These are phyloP conservation scores for Glaucomys volans DNA, from an alignment of 2,113 vertebrate genomes.

Conservation along the genomic window DNA sequence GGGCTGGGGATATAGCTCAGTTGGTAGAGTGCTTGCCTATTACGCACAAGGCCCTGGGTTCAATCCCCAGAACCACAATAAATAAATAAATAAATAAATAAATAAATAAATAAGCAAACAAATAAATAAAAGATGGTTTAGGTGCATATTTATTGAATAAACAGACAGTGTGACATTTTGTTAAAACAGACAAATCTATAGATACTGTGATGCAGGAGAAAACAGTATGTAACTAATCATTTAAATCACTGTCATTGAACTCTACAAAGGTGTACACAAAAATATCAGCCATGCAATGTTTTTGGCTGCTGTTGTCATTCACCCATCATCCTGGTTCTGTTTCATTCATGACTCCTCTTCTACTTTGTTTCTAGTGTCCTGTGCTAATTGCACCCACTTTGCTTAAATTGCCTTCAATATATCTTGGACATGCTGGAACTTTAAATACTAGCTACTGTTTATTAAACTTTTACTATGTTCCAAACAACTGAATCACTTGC, in stretches of 20 bases:
- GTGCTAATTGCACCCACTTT: background rate
- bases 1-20: too few relatives aligned
- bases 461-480: slow-evolving; percentile 12
- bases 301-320: background rate
- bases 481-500: slow-evolving; percentile 40
- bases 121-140: too few relatives aligned
- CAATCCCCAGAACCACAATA: too few relatives aligned
- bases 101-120: too few relatives aligned
- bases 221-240: background rate
- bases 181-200: background rate
- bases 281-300: background rate
- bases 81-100: too few relatives aligned
- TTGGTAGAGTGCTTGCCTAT: too few relatives aligned
- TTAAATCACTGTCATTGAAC: background rate
- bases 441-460: background rate
- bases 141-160: background rate
- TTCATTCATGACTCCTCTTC: background rate
- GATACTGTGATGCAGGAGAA: background rate
- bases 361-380: background rate
- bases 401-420: background rate
- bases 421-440: background rate
- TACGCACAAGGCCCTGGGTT: too few relatives aligned
- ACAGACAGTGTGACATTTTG: background rate
- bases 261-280: background rate
- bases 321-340: background rate